Conservation (phyloP, 35 echinoderm and acorn worm genomes). For the Patiria miniata region DNA sequence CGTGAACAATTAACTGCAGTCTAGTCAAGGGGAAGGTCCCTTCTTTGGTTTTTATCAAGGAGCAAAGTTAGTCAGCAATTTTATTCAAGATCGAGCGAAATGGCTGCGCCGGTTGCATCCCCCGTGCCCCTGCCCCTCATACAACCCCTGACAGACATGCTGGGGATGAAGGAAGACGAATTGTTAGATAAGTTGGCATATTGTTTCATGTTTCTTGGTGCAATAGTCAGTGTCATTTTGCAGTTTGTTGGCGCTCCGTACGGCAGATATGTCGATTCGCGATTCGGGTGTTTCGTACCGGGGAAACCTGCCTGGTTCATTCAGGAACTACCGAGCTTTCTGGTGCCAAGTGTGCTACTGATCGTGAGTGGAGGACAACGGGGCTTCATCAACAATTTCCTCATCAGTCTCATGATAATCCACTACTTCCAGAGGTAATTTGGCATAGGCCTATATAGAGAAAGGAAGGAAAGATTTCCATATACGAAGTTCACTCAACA, state of each 20-base stretch:
- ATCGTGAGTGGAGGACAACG: neutral
- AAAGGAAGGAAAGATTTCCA: too few relatives aligned
- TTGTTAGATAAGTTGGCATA: slow-evolving; percentile 40
- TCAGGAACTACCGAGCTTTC: slow-evolving; percentile 57
- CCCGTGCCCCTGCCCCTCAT: neutral
- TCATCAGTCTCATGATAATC: slow-evolving; percentile 36
- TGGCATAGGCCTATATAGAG: too few relatives aligned
- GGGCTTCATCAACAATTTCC: slow-evolving; percentile 8
- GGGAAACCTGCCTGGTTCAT: slow-evolving; percentile 49
- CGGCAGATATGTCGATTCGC: slow-evolving; percentile 44
- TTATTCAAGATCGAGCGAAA: neutral
- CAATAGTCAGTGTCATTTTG: neutral
- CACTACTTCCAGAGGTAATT: slow-evolving; percentile 67
- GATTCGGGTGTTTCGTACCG: slow-evolving; percentile 36
- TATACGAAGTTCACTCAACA: too few relatives aligned
- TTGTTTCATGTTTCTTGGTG: slow-evolving; percentile 21
- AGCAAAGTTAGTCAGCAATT: too few relatives aligned
- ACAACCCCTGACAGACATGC: slow-evolving; percentile 16
- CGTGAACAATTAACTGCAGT: too few relatives aligned
- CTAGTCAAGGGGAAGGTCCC: too few relatives aligned
- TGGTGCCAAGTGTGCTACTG: slow-evolving; percentile 24
- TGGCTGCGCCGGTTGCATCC: neutral
- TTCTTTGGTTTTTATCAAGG: too few relatives aligned
- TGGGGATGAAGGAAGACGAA: slow-evolving; percentile 11
- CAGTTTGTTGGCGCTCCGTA: slow-evolving; percentile 25